phyloP scores from a whole-genome alignment of 2,113 vertebrate species.

The Hipposideros armiger region DNA sequence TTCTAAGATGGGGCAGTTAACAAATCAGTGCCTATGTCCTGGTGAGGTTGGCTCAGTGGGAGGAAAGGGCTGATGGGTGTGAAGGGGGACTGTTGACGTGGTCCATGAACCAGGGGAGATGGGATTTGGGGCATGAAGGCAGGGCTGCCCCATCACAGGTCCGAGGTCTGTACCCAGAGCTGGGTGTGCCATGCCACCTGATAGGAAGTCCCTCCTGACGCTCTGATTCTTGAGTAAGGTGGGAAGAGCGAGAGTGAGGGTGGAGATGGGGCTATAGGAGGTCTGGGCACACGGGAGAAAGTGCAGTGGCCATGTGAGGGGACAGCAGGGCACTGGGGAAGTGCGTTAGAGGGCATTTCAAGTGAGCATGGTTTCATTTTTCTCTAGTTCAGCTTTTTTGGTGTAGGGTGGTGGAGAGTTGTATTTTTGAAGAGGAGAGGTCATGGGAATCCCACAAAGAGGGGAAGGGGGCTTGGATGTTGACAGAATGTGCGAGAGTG shows the following conservation, averaged over 20 bases:
- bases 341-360: background rate
- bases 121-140: background rate
- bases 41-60: background rate
- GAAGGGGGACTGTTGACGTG: no score
- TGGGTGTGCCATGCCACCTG: background rate
- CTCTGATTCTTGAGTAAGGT: background rate
- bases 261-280: background rate
- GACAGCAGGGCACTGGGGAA: no score
- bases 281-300: background rate
- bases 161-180: background rate
- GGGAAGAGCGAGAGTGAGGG: background rate
- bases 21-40: background rate
- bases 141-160: background rate
- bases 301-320: background rate
- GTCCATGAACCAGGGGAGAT: background rate
- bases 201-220: background rate
- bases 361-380: background rate
- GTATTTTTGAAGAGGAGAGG: background rate
- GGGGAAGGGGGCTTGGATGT: background rate
- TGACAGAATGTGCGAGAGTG: background rate
- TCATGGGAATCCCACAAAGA: background rate
- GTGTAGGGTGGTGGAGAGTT: background rate
- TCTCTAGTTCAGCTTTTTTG: background rate
- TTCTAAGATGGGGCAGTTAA: background rate
- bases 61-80: background rate